phyloP scores from a whole-genome alignment of 1,140 invertebrate species.

The Neodiprion lecontei region DNA sequence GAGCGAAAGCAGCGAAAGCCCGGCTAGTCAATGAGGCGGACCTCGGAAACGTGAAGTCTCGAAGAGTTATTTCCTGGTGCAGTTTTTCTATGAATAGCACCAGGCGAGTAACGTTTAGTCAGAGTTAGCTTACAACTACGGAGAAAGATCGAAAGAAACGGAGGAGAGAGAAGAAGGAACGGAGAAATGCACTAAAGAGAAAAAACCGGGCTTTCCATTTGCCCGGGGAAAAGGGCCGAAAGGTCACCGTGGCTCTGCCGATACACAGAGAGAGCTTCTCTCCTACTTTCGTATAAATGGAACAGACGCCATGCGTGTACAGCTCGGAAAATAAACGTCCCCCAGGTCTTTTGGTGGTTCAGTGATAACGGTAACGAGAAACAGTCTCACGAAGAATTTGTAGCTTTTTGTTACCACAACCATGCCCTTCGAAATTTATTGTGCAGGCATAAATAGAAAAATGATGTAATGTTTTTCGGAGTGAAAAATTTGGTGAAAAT shows the following conservation, averaged over 20 bases:
- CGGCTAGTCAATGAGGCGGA: not conserved
- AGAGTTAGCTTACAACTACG: not conserved
- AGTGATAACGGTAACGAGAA: slow-evolving; percentile 5
- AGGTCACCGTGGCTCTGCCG: not conserved
- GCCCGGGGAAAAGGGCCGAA: not conserved
- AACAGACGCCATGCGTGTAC: not conserved
- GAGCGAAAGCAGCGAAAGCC: not conserved
- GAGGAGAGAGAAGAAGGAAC: not conserved
- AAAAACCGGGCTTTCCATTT: not conserved
- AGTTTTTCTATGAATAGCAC: slow-evolving; percentile 3
- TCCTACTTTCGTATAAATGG: slow-evolving; percentile 1
- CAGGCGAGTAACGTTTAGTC: slow-evolving; percentile 2
- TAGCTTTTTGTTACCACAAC: too few species aligned
- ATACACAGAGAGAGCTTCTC: not conserved
- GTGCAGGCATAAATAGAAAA: too few species aligned
- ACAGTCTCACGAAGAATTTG: not conserved
- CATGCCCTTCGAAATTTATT: too few species aligned
- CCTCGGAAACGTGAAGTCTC: not conserved
- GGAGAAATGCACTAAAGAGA: not conserved
- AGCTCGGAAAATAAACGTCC: not conserved
- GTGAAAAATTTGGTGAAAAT: too few species aligned
- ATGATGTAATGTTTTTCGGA: too few species aligned
- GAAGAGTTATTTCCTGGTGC: slow-evolving; percentile 4
- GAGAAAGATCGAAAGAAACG: not conserved
- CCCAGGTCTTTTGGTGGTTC: not conserved